A percentile compares a stretch with the other conserved stretches of the same genome.
Conservation (phyloP, 2,797 vertebrate genomes). For the Clarias fuscus region DNA sequence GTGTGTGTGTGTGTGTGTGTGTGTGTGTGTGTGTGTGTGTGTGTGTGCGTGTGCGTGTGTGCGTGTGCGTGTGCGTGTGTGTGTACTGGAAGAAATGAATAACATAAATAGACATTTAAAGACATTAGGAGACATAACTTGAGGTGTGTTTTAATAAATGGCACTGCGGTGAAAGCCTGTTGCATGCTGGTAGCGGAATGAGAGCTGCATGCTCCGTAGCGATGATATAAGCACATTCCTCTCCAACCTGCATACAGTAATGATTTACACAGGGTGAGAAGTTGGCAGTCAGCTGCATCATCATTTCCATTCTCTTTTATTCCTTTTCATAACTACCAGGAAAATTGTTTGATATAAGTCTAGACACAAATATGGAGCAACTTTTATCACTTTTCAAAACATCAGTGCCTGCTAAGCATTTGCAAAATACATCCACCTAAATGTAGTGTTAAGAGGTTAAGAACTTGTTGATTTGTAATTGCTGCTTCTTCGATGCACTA, state of each 20-base stretch:
- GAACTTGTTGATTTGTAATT: not conserved
- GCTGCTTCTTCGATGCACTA: not conserved
- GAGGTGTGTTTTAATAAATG: not conserved
- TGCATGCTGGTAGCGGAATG: constrained; percentile 56
- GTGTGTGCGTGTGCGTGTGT: not conserved
- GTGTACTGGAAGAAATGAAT: not conserved
- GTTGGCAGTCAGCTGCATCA: constrained; percentile 64
- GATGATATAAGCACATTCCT: constrained; percentile 70
- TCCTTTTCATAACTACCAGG: constrained; percentile 18
- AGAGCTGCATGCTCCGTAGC: constrained; percentile 47
- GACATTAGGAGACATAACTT: not conserved
- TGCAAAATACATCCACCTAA: not conserved
- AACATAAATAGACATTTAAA: not conserved
- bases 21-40: not conserved
- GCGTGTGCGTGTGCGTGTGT: too few species aligned
- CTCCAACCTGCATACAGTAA: constrained; percentile 52
- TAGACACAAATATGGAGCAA: constrained; percentile 19
- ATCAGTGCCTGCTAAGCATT: not conserved
- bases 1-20: too few species aligned
- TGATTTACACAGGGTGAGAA: constrained; percentile 74
- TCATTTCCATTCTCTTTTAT: constrained; percentile 54
- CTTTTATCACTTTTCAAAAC: not conserved
- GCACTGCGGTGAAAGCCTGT: not conserved
- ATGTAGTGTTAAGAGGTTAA: not conserved
- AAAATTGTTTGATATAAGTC: not conserved